A percentile compares a stretch with the other conserved stretches of the same genome.
phyloP scores from a whole-genome alignment of 2,797 vertebrate genomes.

The Gambelia wislizenii region DNA sequence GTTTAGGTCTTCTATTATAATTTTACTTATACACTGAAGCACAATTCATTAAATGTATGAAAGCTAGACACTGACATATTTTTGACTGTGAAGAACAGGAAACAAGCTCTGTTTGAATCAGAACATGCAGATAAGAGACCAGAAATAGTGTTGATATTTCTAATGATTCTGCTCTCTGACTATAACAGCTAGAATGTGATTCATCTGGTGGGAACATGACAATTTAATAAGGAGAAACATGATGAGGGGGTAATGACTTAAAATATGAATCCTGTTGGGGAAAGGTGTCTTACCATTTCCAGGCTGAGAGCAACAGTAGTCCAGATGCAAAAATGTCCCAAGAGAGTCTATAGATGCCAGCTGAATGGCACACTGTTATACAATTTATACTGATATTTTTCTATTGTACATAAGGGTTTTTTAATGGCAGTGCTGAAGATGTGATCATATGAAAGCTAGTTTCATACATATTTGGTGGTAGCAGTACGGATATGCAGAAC shows the following conservation, averaged over 20 bases:
- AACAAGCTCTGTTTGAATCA: background rate
- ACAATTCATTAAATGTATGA: background rate
- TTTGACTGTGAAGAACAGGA: background rate
- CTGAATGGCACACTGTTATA: background rate
- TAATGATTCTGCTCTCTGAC: background rate
- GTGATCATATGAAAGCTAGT: background rate
- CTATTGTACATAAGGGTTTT: background rate
- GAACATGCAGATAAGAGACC: no score
- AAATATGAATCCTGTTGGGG: background rate
- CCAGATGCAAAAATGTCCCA: background rate
- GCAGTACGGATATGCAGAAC: background rate
- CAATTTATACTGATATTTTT: background rate
- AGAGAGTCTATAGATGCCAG: background rate
- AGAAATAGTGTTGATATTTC: no score
- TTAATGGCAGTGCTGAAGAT: background rate
- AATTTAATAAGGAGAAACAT: background rate
- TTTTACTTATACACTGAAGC: conserved; percentile 9
- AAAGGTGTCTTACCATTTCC: background rate
- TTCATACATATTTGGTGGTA: background rate
- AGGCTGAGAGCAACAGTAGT: background rate
- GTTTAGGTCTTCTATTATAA: background rate
- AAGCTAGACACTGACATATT: background rate
- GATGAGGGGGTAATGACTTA: background rate
- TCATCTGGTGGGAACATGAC: background rate
- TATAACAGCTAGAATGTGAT: background rate